Evolutionary conservation across 2,888 invertebrate species (phyloP), one percentile per base, ranked within the genome.

Genomic region (Pilophorus perplexus): DNA sequence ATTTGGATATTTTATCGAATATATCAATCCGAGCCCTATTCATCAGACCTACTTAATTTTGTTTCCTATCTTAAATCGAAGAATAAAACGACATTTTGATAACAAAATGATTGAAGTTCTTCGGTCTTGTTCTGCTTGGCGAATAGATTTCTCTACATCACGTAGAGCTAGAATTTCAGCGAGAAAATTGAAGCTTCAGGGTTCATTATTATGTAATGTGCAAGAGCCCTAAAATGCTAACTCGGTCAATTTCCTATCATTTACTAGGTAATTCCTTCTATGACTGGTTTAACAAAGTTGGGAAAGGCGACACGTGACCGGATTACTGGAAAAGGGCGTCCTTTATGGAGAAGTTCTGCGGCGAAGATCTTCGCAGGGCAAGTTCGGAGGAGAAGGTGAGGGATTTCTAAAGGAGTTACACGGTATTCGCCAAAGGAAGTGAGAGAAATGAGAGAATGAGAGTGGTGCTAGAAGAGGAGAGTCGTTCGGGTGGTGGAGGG

Each of bases 401-500:
- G 62, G 38, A 62, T 62, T 46, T 33, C 62, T 62, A 62, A 62
- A 20, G 62, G 62, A 62, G 20, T 62, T 55, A n/a, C n/a, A n/a
- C n/a, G n/a, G n/a, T n/a, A n/a, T n/a, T n/a, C n/a, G n/a, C 37
- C 38, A 14, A 54, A 37, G 25, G 6, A 52, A 18, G 33, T 18
- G 28, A 8, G 14, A 14, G n/a, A 10, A 18, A 8, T 6, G 20
- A 10, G 12, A 50, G 33, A 18, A 6, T 18, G n/a, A n/a, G n/a
- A n/a, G 42, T 6, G 42, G 12, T 16, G 16, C 18, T 5, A 50
- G 50, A 10, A 10, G 46, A 14, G 48, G 48, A 62, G 22, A 48
- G 40, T 6, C 46, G 46, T 10, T 23, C n/a, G 48, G 14, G 25
- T 8, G 8, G 59, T 48, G 12, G 52, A 33, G 42, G 25, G 64